phyloP scores from a whole-genome alignment of 2,888 invertebrate species.

The Trachelus troglodyta region DNA sequence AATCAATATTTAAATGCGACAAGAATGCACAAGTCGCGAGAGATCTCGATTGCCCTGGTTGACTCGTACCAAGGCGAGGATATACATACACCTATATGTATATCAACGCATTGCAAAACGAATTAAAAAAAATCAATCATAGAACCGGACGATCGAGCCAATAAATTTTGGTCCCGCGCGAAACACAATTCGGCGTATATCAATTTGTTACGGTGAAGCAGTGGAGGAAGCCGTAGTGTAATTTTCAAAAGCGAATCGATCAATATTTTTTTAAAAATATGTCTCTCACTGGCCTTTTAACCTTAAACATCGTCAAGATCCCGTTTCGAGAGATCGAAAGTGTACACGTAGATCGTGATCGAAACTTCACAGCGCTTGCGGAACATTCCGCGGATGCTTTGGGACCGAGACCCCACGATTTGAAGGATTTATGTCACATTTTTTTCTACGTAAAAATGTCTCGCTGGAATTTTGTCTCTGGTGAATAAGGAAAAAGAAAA shows the following conservation, averaged over 20 bases:
- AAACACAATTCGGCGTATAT: neutral
- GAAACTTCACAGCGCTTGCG: neutral
- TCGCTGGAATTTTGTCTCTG: neutral
- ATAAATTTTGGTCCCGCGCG: neutral
- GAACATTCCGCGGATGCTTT: neutral
- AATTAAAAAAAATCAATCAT: neutral
- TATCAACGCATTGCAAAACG: neutral
- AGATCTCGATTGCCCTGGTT: neutral
- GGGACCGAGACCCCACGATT: neutral
- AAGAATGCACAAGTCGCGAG: neutral
- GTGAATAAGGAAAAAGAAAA: neutral
- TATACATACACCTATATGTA: neutral
- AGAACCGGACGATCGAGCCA: neutral
- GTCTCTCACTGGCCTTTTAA: neutral
- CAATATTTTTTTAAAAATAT: neutral
- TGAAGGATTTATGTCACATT: neutral
- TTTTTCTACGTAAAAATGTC: neutral
- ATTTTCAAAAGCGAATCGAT: neutral
- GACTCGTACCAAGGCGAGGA: neutral
- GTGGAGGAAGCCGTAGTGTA: neutral
- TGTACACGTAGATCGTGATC: neutral
- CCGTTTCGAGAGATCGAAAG: neutral
- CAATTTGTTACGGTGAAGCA: neutral
- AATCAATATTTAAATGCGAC: conserved; percentile 7
- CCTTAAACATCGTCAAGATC: neutral